A percentile compares a stretch with the other conserved stretches of the same genome.
Conservation (phyloP, 2,888 invertebrate species). For the Philaethria dido region DNA sequence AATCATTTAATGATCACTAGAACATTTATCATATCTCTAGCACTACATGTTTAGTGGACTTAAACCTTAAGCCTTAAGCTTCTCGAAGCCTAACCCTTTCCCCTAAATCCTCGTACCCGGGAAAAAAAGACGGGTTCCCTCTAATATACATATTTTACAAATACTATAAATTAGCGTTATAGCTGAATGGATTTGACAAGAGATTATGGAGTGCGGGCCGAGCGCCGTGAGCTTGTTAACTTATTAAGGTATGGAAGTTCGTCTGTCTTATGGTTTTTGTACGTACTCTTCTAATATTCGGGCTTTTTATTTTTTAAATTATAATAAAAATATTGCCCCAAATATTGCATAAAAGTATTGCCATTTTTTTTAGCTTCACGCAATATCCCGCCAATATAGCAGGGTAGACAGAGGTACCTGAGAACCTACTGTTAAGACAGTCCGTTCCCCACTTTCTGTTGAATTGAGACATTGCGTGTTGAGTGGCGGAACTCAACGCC, state of each 20-base stretch:
- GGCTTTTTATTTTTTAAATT: no score
- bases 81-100: slow-evolving; percentile 25
- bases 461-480: no score
- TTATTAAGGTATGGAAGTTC: not conserved
- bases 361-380: no score
- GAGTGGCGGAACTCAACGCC: no score
- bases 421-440: no score
- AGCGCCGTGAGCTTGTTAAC: slow-evolving; percentile 6
- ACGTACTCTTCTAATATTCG: not conserved
- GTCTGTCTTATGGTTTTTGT: not conserved
- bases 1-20: not conserved
- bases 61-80: slow-evolving; percentile 11
- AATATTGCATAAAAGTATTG: no score
- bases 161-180: slow-evolving; percentile 37
- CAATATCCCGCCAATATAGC: no score
- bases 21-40: not conserved
- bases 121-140: slow-evolving; percentile 27
- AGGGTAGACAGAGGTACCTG: no score
- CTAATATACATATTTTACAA: slow-evolving; percentile 32
- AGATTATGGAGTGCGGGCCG: slow-evolving; percentile 25
- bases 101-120: slow-evolving; percentile 17
- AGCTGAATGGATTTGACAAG: slow-evolving; percentile 35
- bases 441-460: no score
- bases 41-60: slow-evolving; percentile 13
- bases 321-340: no score